Evolutionary conservation across 2,888 invertebrate genomes (phyloP).

Genomic region (Xylota segnis): DNA sequence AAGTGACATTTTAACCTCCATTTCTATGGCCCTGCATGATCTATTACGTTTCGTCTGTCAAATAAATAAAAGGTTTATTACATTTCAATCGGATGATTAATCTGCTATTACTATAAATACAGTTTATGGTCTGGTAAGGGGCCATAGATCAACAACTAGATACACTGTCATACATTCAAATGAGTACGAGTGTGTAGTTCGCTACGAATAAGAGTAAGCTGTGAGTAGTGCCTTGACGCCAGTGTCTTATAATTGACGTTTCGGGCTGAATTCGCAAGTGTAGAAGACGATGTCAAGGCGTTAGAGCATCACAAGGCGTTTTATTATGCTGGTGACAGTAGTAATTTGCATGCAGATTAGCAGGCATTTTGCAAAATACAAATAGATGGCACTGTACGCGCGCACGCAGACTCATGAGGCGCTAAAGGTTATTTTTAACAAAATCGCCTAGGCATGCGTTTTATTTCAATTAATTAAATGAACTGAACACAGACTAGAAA

Average conservation of each 20-base stretch:
- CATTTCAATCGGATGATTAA: slow-evolving; percentile 63
- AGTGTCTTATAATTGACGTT: slow-evolving; percentile 70
- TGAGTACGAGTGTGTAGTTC: slow-evolving; percentile 36
- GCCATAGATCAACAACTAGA: slow-evolving; percentile 61
- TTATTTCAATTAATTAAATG: slow-evolving; percentile 70
- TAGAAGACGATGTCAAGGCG: slow-evolving; percentile 31
- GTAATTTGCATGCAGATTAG: slow-evolving; percentile 69
- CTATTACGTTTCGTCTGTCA: slow-evolving; percentile 50
- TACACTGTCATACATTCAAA: slow-evolving; percentile 69
- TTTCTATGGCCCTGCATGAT: not conserved
- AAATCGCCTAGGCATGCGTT: slow-evolving; percentile 56
- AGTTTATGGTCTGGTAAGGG: slow-evolving; percentile 13
- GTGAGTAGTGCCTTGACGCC: slow-evolving; percentile 63
- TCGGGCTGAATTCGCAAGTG: slow-evolving; percentile 70
- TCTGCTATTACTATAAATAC: slow-evolving; percentile 46
- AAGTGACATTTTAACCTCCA: not conserved
- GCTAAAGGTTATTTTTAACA: slow-evolving; percentile 69
- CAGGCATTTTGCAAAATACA: slow-evolving; percentile 55
- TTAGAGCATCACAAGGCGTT: slow-evolving; percentile 42
- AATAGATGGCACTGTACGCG: slow-evolving; percentile 48
- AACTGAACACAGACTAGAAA: slow-evolving; percentile 53
- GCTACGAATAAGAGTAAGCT: slow-evolving; percentile 53
- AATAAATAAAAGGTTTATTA: slow-evolving; percentile 55
- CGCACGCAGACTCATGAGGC: slow-evolving; percentile 62
- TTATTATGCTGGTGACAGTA: slow-evolving; percentile 68